Evolutionary conservation across 2,797 vertebrate genomes (phyloP).

Genomic region (Bufotes viridis): DNA sequence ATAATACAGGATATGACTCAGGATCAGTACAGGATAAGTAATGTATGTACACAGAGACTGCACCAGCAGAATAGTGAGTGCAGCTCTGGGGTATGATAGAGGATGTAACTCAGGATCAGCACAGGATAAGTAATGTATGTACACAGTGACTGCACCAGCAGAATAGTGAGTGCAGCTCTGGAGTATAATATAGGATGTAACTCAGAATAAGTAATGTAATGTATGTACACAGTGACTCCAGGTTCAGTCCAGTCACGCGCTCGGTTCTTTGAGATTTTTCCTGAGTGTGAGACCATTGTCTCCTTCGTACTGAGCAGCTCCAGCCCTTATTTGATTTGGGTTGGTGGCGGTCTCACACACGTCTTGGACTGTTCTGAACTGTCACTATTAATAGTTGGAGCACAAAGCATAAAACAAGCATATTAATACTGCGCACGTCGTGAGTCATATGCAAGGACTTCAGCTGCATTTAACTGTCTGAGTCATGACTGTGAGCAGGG

Average conservation of each 20-base stretch:
- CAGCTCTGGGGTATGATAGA: too few species aligned
- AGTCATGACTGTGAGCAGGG: not conserved
- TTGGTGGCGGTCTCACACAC: not conserved
- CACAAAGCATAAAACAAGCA: slow-evolving; percentile 7
- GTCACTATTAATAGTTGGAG: slow-evolving; percentile 16
- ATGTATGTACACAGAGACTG: too few species aligned
- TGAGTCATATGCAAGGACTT: slow-evolving; percentile 12
- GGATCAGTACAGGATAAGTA: too few species aligned
- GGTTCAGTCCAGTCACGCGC: not conserved
- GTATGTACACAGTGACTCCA: too few species aligned
- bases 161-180: too few species aligned
- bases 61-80: too few species aligned
- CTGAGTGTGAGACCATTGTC: not conserved
- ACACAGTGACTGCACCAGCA: too few species aligned
- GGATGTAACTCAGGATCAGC: too few species aligned
- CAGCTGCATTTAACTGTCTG: not conserved
- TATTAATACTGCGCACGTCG: not conserved
- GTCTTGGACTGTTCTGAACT: not conserved
- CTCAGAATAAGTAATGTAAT: too few species aligned
- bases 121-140: too few species aligned
- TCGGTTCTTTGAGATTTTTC: not conserved
- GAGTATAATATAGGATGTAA: too few species aligned
- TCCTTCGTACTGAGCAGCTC: not conserved
- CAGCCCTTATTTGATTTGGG: slow-evolving; percentile 1
- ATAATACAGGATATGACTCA: too few species aligned